Evolutionary conservation across 2,797 vertebrate genomes (phyloP).

Genomic region (Poecilia picta): DNA sequence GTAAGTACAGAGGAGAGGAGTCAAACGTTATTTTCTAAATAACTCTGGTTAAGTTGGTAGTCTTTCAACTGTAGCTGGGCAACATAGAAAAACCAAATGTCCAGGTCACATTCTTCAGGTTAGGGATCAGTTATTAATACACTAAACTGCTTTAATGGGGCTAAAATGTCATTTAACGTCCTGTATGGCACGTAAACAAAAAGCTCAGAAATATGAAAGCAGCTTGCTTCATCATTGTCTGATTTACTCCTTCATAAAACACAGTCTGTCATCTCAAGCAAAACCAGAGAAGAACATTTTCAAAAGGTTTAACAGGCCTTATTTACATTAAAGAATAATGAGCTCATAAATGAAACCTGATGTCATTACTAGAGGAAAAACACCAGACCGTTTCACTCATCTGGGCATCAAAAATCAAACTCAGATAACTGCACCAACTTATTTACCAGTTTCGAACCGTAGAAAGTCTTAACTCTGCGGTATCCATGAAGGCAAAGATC

Average conservation of each 20-base stretch:
- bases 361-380: slow-evolving; percentile 77
- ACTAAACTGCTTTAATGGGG: slow-evolving; percentile 14
- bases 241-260: slow-evolving; percentile 8
- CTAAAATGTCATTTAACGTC: slow-evolving; percentile 7
- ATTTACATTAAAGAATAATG: slow-evolving; percentile 14
- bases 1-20: slow-evolving; percentile 39
- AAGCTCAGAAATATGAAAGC: neutral
- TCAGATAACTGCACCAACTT: neutral
- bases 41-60: slow-evolving; percentile 25
- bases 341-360: slow-evolving; percentile 42
- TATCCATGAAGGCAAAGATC: slow-evolving; percentile 44
- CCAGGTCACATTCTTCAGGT: neutral
- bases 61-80: neutral
- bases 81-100: slow-evolving; percentile 20
- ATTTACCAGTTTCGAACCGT: neutral
- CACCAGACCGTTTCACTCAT: neutral
- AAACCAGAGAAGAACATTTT: neutral
- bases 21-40: slow-evolving; percentile 55
- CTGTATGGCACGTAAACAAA: neutral
- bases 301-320: neutral
- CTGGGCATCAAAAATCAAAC: neutral
- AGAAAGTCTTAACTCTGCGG: slow-evolving; percentile 79
- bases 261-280: slow-evolving; percentile 2
- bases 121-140: slow-evolving; percentile 11
- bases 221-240: neutral